Percentiles rank a stretch among this genome's conserved stretches.
These are phyloP conservation scores for Pterois miles DNA, from an alignment of 2,797 vertebrate species.

Conservation along the genomic window DNA sequence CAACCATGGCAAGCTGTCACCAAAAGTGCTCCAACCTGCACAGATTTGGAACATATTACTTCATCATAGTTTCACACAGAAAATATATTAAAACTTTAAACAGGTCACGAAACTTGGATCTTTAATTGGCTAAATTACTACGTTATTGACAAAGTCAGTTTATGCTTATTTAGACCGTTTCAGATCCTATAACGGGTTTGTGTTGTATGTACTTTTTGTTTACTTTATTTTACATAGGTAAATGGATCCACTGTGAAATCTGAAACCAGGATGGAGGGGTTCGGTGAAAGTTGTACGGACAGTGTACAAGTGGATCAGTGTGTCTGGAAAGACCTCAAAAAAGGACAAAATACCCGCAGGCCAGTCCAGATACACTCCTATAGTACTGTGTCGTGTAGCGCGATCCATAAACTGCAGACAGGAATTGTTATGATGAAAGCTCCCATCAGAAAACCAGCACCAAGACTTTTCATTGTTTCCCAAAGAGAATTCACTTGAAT, in stretches of 20 bases:
- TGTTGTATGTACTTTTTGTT: background rate
- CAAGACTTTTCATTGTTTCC: slow-evolving; percentile 36
- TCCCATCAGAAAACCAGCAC: accelerated
- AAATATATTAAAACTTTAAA: background rate
- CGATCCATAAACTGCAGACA: accelerated
- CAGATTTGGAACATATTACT: too few relatives aligned
- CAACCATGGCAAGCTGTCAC: background rate
- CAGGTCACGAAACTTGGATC: background rate
- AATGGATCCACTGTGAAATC: accelerated
- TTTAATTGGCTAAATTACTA: background rate
- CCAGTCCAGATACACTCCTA: slow-evolving; percentile 53
- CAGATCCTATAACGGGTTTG: background rate
- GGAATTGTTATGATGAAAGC: slow-evolving; percentile 6
- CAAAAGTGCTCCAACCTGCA: background rate
- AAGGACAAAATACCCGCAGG: slow-evolving; percentile 49
- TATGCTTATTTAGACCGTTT: background rate
- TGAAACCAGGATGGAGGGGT: slow-evolving; percentile 34
- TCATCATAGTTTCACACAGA: background rate
- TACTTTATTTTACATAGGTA: slow-evolving; percentile 2
- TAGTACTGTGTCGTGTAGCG: accelerated
- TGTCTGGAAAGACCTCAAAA: slow-evolving; percentile 8
- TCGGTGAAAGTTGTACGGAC: slow-evolving; percentile 38
- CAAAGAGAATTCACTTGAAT: accelerated
- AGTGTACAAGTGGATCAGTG: slow-evolving; percentile 29
- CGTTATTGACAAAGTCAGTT: background rate